Evolutionary conservation across 2,888 invertebrate genomes (phyloP).

Genomic region (Eilema depressum): DNA sequence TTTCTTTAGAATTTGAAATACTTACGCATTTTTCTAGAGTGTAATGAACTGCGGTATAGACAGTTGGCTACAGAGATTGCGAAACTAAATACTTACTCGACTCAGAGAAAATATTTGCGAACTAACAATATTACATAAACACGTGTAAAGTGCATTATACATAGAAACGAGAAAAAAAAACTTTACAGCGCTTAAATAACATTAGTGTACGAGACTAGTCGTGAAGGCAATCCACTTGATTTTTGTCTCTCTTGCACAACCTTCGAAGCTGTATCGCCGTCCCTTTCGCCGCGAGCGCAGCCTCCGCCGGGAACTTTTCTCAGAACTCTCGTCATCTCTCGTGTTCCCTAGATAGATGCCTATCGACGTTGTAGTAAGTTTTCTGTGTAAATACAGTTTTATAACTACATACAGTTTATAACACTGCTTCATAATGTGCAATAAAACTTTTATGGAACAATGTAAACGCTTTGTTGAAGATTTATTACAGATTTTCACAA

Average conservation of each 20-base stretch:
- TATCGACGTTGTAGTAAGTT: slow-evolving; percentile 63
- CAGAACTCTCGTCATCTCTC: slow-evolving; percentile 70
- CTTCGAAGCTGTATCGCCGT: slow-evolving; percentile 34
- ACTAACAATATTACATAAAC: slow-evolving; percentile 48
- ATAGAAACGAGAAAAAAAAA: slow-evolving; percentile 54
- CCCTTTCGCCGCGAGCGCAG: slow-evolving; percentile 59
- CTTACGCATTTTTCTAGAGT: not conserved
- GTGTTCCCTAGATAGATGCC: slow-evolving; percentile 61
- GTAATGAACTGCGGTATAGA: not conserved
- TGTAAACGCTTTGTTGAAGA: slow-evolving; percentile 11
- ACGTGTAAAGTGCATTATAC: slow-evolving; percentile 48
- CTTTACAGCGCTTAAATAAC: slow-evolving; percentile 61
- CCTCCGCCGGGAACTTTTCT: slow-evolving; percentile 72
- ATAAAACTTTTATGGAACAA: slow-evolving; percentile 20
- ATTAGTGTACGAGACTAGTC: slow-evolving; percentile 60
- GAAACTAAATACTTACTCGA: slow-evolving; percentile 9
- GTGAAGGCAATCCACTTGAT: slow-evolving; percentile 76
- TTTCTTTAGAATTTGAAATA: not conserved
- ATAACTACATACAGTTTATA: slow-evolving; percentile 15
- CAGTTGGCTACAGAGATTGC: slow-evolving; percentile 13
- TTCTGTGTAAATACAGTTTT: slow-evolving; percentile 60
- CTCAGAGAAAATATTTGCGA: slow-evolving; percentile 15
- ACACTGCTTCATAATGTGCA: slow-evolving; percentile 24
- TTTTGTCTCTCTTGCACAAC: slow-evolving; percentile 55
- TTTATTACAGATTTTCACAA: slow-evolving; percentile 11